These are phyloP conservation scores for Hermaeophaga mercurialis DNA, from an alignment of 2,888 invertebrate species.

Conservation along the genomic window DNA sequence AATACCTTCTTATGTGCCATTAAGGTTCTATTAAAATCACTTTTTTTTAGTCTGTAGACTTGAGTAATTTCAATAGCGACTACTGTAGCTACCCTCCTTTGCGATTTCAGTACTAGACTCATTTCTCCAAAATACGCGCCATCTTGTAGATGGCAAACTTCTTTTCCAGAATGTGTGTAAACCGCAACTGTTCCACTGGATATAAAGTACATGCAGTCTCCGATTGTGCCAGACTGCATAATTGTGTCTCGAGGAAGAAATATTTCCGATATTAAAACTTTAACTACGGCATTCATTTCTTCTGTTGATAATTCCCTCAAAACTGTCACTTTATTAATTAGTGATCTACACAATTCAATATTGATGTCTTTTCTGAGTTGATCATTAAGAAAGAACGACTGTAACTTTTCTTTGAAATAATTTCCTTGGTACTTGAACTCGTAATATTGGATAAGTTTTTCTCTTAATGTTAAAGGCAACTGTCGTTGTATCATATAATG, in stretches of 20 bases:
- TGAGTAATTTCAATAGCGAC: slow-evolving; percentile 66
- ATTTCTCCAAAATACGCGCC: slow-evolving; percentile 68
- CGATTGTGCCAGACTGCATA: slow-evolving; percentile 63
- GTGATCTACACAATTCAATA: slow-evolving; percentile 61
- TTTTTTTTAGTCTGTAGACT: slow-evolving; percentile 62
- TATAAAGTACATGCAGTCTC: slow-evolving; percentile 69
- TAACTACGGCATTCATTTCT: slow-evolving; percentile 60
- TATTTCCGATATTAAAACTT: slow-evolving; percentile 62
- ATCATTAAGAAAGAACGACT: slow-evolving; percentile 44
- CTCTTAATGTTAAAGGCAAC: slow-evolving; percentile 51
- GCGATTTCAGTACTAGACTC: slow-evolving; percentile 62
- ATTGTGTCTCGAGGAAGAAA: slow-evolving; percentile 67
- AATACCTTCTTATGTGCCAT: slow-evolving; percentile 28
- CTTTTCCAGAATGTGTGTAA: slow-evolving; percentile 65
- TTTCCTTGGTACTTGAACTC: slow-evolving; percentile 53
- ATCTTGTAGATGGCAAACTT: slow-evolving; percentile 61
- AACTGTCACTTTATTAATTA: slow-evolving; percentile 62
- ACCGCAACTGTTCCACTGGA: slow-evolving; percentile 62
- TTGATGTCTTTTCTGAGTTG: slow-evolving; percentile 59
- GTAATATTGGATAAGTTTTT: slow-evolving; percentile 53
- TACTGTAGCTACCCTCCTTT: slow-evolving; percentile 62
- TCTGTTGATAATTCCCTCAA: slow-evolving; percentile 60
- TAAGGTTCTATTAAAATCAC: slow-evolving; percentile 57
- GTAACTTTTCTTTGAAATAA: slow-evolving; percentile 55
- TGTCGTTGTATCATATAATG: slow-evolving; percentile 55